Percentiles rank a stretch among this genome's conserved stretches.
Evolutionary conservation across 1,140 invertebrate genomes (phyloP).

Genomic region (Drosophila teissieri): DNA sequence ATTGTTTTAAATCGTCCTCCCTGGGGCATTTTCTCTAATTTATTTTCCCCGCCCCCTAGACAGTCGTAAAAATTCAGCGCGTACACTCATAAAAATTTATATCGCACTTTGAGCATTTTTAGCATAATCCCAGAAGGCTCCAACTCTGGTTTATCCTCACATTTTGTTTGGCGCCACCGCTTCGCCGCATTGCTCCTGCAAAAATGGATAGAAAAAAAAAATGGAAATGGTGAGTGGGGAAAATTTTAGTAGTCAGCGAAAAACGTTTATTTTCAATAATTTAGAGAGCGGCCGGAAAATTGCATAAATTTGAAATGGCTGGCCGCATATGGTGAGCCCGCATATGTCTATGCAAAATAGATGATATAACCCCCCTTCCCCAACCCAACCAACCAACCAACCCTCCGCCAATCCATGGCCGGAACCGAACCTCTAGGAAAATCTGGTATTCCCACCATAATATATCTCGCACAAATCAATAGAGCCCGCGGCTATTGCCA

Average conservation of each 20-base stretch:
- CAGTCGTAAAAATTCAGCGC: slow-evolving; percentile 70
- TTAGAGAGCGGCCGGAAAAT: slow-evolving; percentile 44
- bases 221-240: neutral
- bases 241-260: slow-evolving; percentile 41
- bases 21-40: slow-evolving; percentile 29
- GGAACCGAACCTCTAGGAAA: neutral
- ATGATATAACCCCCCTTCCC: slow-evolving; percentile 1
- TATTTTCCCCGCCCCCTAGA: slow-evolving; percentile 14
- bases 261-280: slow-evolving; percentile 56
- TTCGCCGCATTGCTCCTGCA: slow-evolving; percentile 30
- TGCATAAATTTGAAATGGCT: slow-evolving; percentile 71
- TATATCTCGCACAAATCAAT: slow-evolving; percentile 49
- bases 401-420: neutral
- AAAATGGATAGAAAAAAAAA: slow-evolving; percentile 8
- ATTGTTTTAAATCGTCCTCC: slow-evolving; percentile 69
- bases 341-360: slow-evolving; percentile 43
- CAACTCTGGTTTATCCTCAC: slow-evolving; percentile 29
- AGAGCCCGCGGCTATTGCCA: slow-evolving; percentile 41
- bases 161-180: slow-evolving; percentile 27
- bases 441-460: slow-evolving; percentile 45
- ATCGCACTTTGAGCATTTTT: slow-evolving; percentile 66
- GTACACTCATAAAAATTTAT: slow-evolving; percentile 73
- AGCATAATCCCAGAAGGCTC: slow-evolving; percentile 41
- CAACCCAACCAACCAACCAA: too few species aligned
- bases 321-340: slow-evolving; percentile 33